phyloP scores from a whole-genome alignment of 2,113 vertebrate species.

The Todiramphus chloris region DNA sequence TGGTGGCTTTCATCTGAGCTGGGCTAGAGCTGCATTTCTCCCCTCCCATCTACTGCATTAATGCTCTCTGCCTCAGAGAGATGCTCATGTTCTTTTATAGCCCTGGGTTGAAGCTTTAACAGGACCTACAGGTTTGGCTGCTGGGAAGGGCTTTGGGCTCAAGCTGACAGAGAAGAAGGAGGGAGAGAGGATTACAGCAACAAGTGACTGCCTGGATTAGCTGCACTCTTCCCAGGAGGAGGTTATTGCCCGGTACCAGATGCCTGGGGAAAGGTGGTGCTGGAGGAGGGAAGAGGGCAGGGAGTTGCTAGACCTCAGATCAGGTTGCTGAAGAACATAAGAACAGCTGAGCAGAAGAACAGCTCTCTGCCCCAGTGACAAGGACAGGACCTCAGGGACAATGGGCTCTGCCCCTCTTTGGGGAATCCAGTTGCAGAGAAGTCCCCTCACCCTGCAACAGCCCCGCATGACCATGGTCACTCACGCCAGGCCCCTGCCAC shows the following conservation, averaged over 20 bases:
- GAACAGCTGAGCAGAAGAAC: no score
- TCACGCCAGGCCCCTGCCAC: rapidly evolving
- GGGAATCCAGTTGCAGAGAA: background rate
- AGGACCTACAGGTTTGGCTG: background rate
- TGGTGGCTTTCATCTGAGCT: background rate
- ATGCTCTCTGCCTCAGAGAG: constrained; percentile 48
- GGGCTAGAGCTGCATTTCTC: background rate
- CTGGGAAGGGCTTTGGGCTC: background rate
- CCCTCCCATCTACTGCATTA: background rate
- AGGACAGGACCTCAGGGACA: background rate
- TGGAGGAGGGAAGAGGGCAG: background rate
- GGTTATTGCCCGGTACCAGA: background rate
- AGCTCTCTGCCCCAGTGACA: background rate
- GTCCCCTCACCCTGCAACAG: background rate
- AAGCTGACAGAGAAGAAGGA: background rate
- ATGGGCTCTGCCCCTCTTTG: background rate
- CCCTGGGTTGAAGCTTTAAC: background rate
- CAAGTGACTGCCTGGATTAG: background rate
- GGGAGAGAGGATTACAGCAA: background rate
- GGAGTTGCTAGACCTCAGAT: background rate
- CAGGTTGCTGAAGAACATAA: background rate
- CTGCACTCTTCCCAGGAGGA: background rate
- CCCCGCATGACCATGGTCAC: background rate
- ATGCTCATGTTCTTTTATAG: constrained; percentile 45
- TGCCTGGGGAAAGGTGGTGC: rapidly evolving